These are phyloP conservation scores for Oligia fasciuncula DNA, from an alignment of 2,888 invertebrate species.

Conservation along the genomic window DNA sequence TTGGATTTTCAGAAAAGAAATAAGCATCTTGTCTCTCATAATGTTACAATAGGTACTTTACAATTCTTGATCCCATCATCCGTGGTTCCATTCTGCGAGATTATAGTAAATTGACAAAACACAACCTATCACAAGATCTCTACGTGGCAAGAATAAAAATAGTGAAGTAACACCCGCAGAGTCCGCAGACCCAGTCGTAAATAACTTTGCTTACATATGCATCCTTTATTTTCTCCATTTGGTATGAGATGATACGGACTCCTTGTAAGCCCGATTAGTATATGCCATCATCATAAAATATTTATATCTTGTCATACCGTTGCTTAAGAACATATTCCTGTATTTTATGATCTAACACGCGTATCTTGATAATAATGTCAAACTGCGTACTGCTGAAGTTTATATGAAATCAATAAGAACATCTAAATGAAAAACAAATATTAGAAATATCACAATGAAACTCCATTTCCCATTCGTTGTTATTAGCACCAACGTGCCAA, in stretches of 20 bases:
- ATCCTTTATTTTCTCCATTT: constrained; percentile 36
- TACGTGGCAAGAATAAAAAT: constrained; percentile 61
- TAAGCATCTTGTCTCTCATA: too few species aligned
- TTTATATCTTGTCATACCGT: constrained; percentile 49
- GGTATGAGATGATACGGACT: constrained; percentile 12
- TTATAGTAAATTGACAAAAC: constrained; percentile 51
- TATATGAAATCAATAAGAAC: constrained; percentile 39
- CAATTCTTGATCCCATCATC: constrained; percentile 21
- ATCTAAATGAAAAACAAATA: constrained; percentile 16
- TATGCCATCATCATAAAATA: constrained; percentile 56
- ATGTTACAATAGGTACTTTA: not conserved
- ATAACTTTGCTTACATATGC: constrained; percentile 54
- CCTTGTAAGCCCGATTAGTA: constrained; percentile 41
- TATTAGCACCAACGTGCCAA: constrained; percentile 6
- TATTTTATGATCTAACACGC: constrained; percentile 44
- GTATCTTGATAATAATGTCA: constrained; percentile 27
- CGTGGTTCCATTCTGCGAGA: constrained; percentile 29
- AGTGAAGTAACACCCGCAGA: constrained; percentile 30
- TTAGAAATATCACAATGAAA: not conserved
- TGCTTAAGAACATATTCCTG: constrained; percentile 27
- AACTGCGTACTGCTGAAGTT: constrained; percentile 32
- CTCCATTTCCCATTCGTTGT: not conserved
- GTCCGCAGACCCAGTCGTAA: constrained; percentile 45
- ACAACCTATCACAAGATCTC: constrained; percentile 38
- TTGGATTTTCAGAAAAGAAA: not conserved